A percentile compares a stretch with the other conserved stretches of the same genome.
phyloP scores from a whole-genome alignment of 2,888 invertebrate genomes.

The Habroteleia sp. region DNA sequence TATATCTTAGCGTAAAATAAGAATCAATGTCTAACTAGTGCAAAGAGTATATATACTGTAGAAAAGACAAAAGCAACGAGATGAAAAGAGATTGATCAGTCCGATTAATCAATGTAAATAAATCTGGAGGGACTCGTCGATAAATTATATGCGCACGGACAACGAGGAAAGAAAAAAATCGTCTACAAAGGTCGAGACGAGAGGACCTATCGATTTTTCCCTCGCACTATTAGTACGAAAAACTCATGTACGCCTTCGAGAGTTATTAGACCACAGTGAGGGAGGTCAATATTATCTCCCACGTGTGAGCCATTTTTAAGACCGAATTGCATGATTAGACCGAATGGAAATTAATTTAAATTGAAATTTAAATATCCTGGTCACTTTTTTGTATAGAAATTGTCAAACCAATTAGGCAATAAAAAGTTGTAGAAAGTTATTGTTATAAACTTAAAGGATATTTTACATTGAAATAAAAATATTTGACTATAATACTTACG shows the following conservation, averaged over 20 bases:
- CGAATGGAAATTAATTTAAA: slow-evolving; percentile 11
- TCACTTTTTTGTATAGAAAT: too few relatives aligned
- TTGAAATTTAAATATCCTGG: too few relatives aligned
- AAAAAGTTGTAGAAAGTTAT: too few relatives aligned
- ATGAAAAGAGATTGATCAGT: slow-evolving; percentile 62
- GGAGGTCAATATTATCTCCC: slow-evolving; percentile 39
- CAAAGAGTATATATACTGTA: slow-evolving; percentile 41
- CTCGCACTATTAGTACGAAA: slow-evolving; percentile 36
- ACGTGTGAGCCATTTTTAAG: slow-evolving; percentile 37
- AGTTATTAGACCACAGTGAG: slow-evolving; percentile 50
- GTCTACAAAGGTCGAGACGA: slow-evolving; percentile 59
- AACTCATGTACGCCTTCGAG: slow-evolving; percentile 42
- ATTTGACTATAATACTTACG: too few relatives aligned
- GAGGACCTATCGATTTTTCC: slow-evolving; percentile 62
- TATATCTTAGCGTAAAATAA: slow-evolving; percentile 46
- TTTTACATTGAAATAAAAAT: too few relatives aligned
- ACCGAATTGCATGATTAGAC: slow-evolving; percentile 23
- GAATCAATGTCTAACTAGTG: slow-evolving; percentile 43
- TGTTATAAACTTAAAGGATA: too few relatives aligned
- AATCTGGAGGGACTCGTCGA: slow-evolving; percentile 62
- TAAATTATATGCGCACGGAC: slow-evolving; percentile 60
- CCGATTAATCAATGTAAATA: slow-evolving; percentile 65
- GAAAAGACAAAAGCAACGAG: slow-evolving; percentile 57
- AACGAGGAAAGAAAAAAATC: slow-evolving; percentile 57
- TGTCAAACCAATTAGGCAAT: too few relatives aligned